phyloP scores from a whole-genome alignment of 2,797 vertebrate species.

The Semotilus atromaculatus region DNA sequence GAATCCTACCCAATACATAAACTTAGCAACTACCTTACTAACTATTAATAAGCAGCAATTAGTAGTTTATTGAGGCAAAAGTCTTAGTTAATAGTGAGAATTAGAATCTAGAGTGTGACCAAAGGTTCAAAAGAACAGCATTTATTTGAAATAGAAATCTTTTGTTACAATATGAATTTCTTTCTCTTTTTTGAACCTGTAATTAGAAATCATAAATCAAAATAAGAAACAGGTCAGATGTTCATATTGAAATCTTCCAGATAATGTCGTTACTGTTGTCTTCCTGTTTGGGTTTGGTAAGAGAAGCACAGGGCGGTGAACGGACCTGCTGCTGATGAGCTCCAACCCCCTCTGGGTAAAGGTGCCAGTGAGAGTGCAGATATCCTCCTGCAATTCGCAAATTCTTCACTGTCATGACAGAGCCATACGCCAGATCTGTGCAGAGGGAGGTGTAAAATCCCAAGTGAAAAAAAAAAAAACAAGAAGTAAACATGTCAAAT shows the following conservation, averaged over 20 bases:
- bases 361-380: constrained; percentile 95
- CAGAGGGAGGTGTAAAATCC: constrained; percentile 3
- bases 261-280: neutral
- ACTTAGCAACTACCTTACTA: no score
- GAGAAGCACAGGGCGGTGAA: neutral
- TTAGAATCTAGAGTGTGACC: no score
- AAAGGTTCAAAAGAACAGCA: no score
- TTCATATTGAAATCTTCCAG: neutral
- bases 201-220: neutral
- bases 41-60: no score
- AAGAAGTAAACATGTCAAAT: neutral
- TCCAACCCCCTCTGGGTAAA: constrained; percentile 93
- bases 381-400: constrained; percentile 94
- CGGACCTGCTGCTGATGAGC: constrained; percentile 94
- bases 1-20: no score
- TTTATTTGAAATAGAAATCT: neutral
- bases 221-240: neutral
- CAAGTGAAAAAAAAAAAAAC: neutral
- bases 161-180: neutral
- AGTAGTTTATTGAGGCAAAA: no score
- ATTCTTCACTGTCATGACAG: constrained; percentile 92
- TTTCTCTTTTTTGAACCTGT: neutral
- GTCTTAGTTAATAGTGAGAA: no score
- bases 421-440: constrained; percentile 93
- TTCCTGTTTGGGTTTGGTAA: neutral